Base-by-base conservation (phyloP, 2,797 vertebrate species). In the Carcharodon carcharias region DNA sequence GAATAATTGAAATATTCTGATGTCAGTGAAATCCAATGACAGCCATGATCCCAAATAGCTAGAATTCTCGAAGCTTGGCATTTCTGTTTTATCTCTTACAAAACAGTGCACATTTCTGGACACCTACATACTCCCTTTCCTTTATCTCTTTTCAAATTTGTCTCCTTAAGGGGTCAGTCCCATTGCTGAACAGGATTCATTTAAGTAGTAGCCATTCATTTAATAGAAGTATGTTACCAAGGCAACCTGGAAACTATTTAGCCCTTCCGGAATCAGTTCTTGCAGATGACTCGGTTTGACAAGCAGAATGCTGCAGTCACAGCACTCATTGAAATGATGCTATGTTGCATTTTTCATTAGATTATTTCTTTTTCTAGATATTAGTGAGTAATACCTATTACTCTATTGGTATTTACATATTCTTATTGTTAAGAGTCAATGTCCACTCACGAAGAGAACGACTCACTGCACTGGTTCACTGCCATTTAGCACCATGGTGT, bases 181-280 rank as follows among this genome's bases (percentile, higher is more conserved):
- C 69, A 67, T 21, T 88, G 69, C 87, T n/a, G 71, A 73, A 40
- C 67, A 92, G 21, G 28, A 96, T 92, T 77, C 4, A 56, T n/a
- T 95, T 77, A 56, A 95, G 94, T 50, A 77, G 45, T 71, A 73
- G 95, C 45, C 67, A 45, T 67, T 71, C 40, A 18, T 45, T 65
- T 94, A 94, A 69, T 50, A 50, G 67, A 95, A 71, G 2, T 50
- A 71, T 54, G 98, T 98, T 98, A 96, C 98, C 97, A 98, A 97
- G 97, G 98, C 96, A 98, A 98, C 98, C 96, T 95, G 96, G 97
- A 97, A 98, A 97, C 96, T 97, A 97, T 98, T 98, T 97, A 97
- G 96, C 95, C 97, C 91, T 96, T 96, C 35, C 89, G 96, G 97
- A 97, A 97, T 96, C 97, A 97, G 97, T 96, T 97, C 96, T 97